Base-by-base conservation (phyloP, 2,797 vertebrate genomes). In the Apodemus agrarius region DNA sequence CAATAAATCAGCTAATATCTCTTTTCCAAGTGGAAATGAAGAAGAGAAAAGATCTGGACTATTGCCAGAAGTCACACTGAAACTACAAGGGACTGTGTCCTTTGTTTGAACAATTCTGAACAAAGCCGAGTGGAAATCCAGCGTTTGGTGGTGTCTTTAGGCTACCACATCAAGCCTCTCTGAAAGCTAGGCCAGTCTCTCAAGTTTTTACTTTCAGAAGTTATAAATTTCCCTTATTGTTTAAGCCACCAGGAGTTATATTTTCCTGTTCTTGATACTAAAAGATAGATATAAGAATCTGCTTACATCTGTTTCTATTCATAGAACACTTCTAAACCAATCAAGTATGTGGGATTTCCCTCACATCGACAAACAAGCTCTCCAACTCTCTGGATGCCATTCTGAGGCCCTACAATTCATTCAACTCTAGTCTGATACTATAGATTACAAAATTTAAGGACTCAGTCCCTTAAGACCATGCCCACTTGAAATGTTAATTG, bases 311-410 rank as follows among this genome's bases (percentile, higher is more conserved):
- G 40, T 74, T 81, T 72, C 76, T 81, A 72, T 31, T 65, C 40
- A 88, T 43, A 52, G 43, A 89, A 93, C 75, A 61, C 63, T 72
- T 93, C 91, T 37, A 67, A 59, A 49, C 52, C 63, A 88, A 88
- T 52, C 83, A 67, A 34, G 80, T 72, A 19, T 31, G 16, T 80
- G 10, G 16, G 16, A 4, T 46, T 83, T 81, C 69, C 22, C 31
- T 80, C 40, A 24, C 24, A 72, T 67, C 52, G 81, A n/a, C 22
- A 72, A 72, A 72, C 17, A 34, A 74, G 52, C 69, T 37, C 46
- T 65, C 86, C 14, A 57, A 43, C 57, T 43, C 84, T 61, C 93
- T 84, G 79, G 87, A 90, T 49, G 81, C 67, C 13, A 52, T 22
- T 43, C 31, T 14, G 34, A 59, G 76, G 29, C 88, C 29, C 69